Evolutionary conservation across 2,797 vertebrate species (phyloP), one percentile per base, ranked within the genome.

Genomic region (Echeneis naucrates): DNA sequence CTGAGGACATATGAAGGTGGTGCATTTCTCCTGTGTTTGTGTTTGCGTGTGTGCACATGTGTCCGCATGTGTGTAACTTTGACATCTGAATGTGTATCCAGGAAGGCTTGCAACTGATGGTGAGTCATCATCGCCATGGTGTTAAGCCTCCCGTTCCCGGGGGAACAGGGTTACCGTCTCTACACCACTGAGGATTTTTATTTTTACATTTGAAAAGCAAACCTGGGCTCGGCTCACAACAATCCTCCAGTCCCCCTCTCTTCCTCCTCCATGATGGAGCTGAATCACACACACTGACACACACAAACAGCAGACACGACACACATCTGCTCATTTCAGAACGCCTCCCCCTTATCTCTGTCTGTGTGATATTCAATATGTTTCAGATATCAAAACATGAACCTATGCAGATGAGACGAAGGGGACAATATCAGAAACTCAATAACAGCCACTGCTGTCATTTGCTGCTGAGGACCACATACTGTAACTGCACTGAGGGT

Each of bases 141-240:
- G 84, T 87, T 92, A 89, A 92, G 91, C 89, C 83, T 80, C 72
- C 78, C 27, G 82, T 86, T 90, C 89, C 89, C 70, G 61, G 26
- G 89, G 88, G 88, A 90, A 90, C 84, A 72, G 82, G 89, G 89
- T 91, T 90, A 89, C 85, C 73, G 37, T 85, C 85, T 89, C 81
- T 37, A 75, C 82, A 84, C 86, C 77, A 59, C 83, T 71, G 75
- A 87, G 89, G 86, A 89, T 89, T 90, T 90, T 85, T 86, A 91
- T 91, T 92, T 93, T 93, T 89, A 92, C 88, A 92, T 92, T 88
- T 90, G 91, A 91, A 92, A 91, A 90, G 89, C 87, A 88, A 88
- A 86, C 61, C 68, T 26, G 64, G 60, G 80, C 73, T 70, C 8
- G 1, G 78, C 85, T 77, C 75, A 86, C 80, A 87, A 89, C 84